These are phyloP conservation scores for Hyla sarda DNA, from an alignment of 2,113 vertebrate species.

Conservation along the genomic window DNA sequence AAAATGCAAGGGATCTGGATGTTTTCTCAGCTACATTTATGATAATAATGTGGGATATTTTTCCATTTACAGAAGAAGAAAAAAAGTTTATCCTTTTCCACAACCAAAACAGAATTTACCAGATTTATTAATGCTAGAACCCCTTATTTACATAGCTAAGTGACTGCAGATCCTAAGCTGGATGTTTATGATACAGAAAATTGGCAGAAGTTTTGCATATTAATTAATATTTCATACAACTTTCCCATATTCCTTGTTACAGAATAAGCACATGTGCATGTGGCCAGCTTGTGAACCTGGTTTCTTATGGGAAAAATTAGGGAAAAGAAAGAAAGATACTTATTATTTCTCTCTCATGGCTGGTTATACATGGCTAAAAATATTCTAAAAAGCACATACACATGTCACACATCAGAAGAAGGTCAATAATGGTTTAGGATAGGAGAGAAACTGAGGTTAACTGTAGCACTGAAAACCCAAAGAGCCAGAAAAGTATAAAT, in stretches of 20 bases:
- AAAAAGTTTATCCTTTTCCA: not conserved
- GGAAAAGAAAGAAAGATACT: not conserved
- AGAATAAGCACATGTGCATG: not conserved
- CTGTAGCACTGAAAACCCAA: no score
- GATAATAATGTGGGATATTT: not conserved
- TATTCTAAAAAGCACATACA: not conserved
- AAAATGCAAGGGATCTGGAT: not conserved
- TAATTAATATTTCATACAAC: slow-evolving; percentile 4
- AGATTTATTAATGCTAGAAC: not conserved
- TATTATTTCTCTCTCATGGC: not conserved
- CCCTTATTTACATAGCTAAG: slow-evolving; percentile 26
- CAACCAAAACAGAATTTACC: not conserved
- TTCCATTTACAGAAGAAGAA: not conserved
- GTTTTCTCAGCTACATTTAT: not conserved
- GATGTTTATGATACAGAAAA: not conserved
- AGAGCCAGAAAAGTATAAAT: no score
- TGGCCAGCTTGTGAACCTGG: not conserved
- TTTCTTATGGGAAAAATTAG: slow-evolving; percentile 14
- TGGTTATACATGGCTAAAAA: not conserved
- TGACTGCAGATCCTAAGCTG: slow-evolving; percentile 10
- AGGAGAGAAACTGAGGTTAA: no score
- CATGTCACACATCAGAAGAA: not conserved
- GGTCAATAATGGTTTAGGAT: no score
- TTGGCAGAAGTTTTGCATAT: slow-evolving; percentile 29
- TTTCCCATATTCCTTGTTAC: slow-evolving; percentile 10